A percentile compares a stretch with the other conserved stretches of the same genome.
These are phyloP conservation scores for Eulithis testata DNA, from an alignment of 2,888 invertebrate species.

Conservation along the genomic window DNA sequence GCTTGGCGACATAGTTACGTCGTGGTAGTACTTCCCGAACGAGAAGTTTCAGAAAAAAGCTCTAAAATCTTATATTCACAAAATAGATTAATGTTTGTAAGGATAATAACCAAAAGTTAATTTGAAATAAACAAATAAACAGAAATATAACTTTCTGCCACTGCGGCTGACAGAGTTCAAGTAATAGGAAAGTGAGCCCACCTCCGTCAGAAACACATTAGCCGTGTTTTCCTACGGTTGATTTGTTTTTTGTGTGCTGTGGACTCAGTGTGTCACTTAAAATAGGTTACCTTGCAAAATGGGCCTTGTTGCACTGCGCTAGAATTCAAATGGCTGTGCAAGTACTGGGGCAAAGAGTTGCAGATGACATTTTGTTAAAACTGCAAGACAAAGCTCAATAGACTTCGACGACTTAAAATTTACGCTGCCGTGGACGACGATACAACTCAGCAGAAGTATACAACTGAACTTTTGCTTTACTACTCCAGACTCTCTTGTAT, in stretches of 20 bases:
- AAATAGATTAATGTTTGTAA: too few species aligned
- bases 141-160: background rate
- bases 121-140: background rate
- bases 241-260: slow-evolving; percentile 39
- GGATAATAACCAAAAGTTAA: background rate
- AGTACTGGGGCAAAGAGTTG: background rate
- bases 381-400: too few species aligned
- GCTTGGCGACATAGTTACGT: too few species aligned
- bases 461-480: too few species aligned
- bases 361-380: too few species aligned
- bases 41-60: too few species aligned
- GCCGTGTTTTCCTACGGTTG: slow-evolving; percentile 31
- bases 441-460: too few species aligned
- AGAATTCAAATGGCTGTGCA: background rate
- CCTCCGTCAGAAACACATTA: slow-evolving; percentile 38
- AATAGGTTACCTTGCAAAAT: background rate
- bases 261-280: background rate
- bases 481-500: too few species aligned
- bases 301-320: background rate
- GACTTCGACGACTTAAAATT: too few species aligned
- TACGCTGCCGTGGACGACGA: too few species aligned
- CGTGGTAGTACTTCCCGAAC: too few species aligned
- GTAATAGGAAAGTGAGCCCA: slow-evolving; percentile 23
- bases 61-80: too few species aligned
- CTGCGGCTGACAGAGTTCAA: slow-evolving; percentile 23